These are phyloP conservation scores for Leucoraja erinaceus DNA, from an alignment of 2,113 vertebrate species.

Conservation along the genomic window DNA sequence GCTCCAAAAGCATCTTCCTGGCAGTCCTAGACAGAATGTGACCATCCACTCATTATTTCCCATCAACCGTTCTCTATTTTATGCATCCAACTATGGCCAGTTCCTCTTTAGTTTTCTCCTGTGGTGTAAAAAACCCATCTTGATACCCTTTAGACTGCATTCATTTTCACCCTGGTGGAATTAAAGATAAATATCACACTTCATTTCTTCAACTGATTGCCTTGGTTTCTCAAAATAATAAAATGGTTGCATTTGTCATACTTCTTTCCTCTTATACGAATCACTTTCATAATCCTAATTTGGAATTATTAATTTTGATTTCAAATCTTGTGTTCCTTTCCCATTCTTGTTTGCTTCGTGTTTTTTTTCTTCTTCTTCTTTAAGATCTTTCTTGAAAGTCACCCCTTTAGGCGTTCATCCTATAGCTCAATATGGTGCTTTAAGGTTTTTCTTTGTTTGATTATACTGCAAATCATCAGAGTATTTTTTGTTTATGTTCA, in stretches of 20 bases:
- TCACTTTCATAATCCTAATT: neutral
- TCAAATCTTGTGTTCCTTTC: neutral
- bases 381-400: neutral
- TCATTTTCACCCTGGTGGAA: neutral
- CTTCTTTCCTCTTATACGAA: neutral
- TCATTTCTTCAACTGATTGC: neutral
- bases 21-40: neutral
- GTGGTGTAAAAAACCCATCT: neutral
- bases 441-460: neutral
- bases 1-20: neutral
- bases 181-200: neutral
- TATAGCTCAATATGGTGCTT: neutral
- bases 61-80: neutral
- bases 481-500: neutral
- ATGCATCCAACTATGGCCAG: neutral
- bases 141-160: neutral
- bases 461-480: neutral
- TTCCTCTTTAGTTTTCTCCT: neutral
- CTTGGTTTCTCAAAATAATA: neutral
- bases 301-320: neutral
- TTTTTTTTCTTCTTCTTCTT: neutral
- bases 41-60: neutral
- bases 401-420: neutral
- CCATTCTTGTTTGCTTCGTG: neutral
- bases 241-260: neutral